Conservation (phyloP, 2,113 vertebrate species). For the Phoxinus phoxinus region DNA sequence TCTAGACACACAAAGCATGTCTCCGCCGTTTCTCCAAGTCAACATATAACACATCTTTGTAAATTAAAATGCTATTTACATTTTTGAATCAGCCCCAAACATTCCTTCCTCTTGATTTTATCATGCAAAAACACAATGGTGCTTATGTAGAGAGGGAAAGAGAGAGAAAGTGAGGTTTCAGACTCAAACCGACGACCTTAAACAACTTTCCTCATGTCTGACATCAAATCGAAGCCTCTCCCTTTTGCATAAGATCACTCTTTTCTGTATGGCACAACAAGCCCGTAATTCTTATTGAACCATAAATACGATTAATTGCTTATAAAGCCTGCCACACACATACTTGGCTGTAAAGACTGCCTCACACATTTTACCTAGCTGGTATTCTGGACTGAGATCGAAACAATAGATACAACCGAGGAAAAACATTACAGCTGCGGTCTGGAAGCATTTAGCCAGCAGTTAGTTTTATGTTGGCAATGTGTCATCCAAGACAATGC, state of each 20-base stretch:
- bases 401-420: background rate
- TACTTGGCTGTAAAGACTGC: slow-evolving; percentile 43
- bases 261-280: slow-evolving; percentile 28
- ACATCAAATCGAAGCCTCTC: slow-evolving; percentile 29
- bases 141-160: slow-evolving; percentile 42
- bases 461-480: slow-evolving; percentile 25
- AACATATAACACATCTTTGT: slow-evolving; percentile 44
- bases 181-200: slow-evolving; percentile 49
- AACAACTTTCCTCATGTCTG: slow-evolving; percentile 51
- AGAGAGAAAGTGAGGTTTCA: background rate
- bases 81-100: slow-evolving; percentile 63
- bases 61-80: slow-evolving; percentile 58
- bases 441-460: slow-evolving; percentile 48
- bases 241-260: slow-evolving; percentile 21
- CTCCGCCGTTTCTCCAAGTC: slow-evolving; percentile 28
- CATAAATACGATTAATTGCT: slow-evolving; percentile 45
- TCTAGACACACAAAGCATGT: slow-evolving; percentile 39
- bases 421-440: slow-evolving; percentile 30
- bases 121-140: slow-evolving; percentile 58
- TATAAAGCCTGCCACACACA: slow-evolving; percentile 55
- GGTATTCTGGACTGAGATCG: slow-evolving; percentile 28
- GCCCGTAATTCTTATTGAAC: slow-evolving; percentile 22
- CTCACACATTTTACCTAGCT: slow-evolving; percentile 54
- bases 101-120: slow-evolving; percentile 60
- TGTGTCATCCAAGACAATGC: slow-evolving; percentile 38